These are phyloP conservation scores for Tympanoctomys barrerae DNA, from an alignment of 2,797 vertebrate species.

Conservation along the genomic window DNA sequence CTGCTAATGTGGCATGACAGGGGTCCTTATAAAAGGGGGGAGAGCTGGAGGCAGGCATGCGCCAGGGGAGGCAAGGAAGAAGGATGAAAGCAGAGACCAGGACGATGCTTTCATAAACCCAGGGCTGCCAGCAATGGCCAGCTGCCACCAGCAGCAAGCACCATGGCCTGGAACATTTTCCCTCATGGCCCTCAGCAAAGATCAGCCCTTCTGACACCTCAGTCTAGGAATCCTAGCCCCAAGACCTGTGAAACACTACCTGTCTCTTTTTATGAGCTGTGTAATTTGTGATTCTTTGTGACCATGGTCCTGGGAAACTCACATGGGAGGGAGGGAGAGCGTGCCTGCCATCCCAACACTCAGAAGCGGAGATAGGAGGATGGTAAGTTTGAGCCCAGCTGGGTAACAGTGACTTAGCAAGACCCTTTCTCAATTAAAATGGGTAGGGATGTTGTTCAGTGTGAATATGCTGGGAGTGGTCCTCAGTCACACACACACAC, in stretches of 20 bases:
- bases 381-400: background rate
- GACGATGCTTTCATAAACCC: fast-evolving
- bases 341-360: background rate
- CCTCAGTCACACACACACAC: background rate
- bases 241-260: background rate
- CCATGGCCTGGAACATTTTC: background rate
- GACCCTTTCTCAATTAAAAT: background rate
- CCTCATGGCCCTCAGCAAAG: background rate
- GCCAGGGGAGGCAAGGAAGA: background rate
- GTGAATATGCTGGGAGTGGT: background rate
- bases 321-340: background rate
- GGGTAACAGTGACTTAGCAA: background rate
- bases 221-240: background rate
- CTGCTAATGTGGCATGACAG: background rate
- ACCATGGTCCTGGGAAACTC: background rate
- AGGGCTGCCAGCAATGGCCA: no score
- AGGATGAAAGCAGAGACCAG: background rate
- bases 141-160: background rate
- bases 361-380: background rate
- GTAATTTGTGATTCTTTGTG: background rate
- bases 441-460: background rate
- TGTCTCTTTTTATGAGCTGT: background rate
- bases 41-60: background rate
- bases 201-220: background rate
- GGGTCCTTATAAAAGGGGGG: background rate